A percentile compares a stretch with the other conserved stretches of the same genome.
phyloP scores from a whole-genome alignment of 2,113 vertebrate species.

The Herpetotheres cachinnans region DNA sequence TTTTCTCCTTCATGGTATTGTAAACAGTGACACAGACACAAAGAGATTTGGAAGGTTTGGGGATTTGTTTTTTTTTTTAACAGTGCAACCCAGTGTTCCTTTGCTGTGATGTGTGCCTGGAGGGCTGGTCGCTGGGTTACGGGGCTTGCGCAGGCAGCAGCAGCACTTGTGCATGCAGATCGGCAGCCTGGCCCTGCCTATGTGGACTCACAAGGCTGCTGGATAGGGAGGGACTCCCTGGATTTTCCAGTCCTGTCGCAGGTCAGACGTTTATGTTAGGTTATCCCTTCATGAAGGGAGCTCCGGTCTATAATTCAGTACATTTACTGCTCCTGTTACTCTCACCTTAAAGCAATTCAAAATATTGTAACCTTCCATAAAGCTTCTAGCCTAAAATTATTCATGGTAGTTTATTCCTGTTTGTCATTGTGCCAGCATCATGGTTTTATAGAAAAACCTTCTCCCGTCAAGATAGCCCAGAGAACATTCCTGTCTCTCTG shows the following conservation, averaged over 20 bases:
- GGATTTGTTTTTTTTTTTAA: background rate
- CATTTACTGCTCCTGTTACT: background rate
- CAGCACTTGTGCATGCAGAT: background rate
- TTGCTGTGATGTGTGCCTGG: background rate
- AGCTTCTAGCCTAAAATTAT: background rate
- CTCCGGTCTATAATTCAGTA: background rate
- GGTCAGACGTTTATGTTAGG: background rate
- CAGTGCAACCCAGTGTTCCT: accelerated
- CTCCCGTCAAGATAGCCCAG: background rate
- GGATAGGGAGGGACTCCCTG: background rate
- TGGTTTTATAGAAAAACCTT: background rate
- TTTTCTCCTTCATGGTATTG: background rate
- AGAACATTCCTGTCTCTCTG: background rate
- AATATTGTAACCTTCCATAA: background rate
- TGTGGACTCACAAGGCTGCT: background rate
- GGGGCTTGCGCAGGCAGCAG: background rate
- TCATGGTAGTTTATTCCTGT: background rate
- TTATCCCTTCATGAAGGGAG: background rate
- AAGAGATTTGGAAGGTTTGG: background rate
- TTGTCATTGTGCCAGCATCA: background rate
- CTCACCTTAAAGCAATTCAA: background rate
- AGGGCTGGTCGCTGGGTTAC: background rate
- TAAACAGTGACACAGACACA: background rate
- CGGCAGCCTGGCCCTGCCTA: background rate
- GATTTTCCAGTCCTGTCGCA: background rate